Percentiles rank a stretch among this genome's conserved stretches.
Conservation (phyloP, 1,140 invertebrate species). For the Agraylea sexmaculata region DNA sequence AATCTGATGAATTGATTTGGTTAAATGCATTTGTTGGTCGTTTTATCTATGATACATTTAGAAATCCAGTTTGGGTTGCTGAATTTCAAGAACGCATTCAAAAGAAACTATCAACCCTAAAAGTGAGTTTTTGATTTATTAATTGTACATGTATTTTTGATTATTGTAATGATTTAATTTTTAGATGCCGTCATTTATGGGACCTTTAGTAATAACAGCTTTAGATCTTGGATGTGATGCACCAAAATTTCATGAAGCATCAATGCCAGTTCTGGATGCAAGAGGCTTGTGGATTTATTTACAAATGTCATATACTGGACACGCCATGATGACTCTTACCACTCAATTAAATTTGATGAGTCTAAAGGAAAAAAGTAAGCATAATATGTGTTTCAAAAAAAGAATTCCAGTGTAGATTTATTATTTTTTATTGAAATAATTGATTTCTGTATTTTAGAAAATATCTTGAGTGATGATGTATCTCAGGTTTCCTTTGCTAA, state of each 20-base stretch:
- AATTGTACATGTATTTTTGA: neutral
- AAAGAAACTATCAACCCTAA: constrained; percentile 35
- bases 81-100: constrained; percentile 35
- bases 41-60: constrained; percentile 35
- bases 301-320: constrained; percentile 80
- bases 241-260: constrained; percentile 64
- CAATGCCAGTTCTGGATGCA: constrained; percentile 66
- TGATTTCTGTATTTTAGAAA: neutral
- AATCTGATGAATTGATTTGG: constrained; percentile 30
- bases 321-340: constrained; percentile 80
- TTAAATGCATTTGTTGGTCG: constrained; percentile 34
- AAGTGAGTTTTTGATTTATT: constrained; percentile 23
- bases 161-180: neutral
- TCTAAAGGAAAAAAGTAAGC: constrained; percentile 40
- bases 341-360: constrained; percentile 93
- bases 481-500: constrained; percentile 15
- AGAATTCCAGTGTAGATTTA: neutral
- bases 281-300: constrained; percentile 89
- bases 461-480: neutral
- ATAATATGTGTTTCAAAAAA: constrained; percentile 4
- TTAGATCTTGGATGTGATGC: constrained; percentile 32
- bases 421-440: neutral
- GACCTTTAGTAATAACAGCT: constrained; percentile 31
- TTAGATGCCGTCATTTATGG: constrained; percentile 37
- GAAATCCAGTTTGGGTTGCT: constrained; percentile 28